Evolutionary conservation across 1,140 invertebrate genomes (phyloP).

Genomic region (Cydia amplana): DNA sequence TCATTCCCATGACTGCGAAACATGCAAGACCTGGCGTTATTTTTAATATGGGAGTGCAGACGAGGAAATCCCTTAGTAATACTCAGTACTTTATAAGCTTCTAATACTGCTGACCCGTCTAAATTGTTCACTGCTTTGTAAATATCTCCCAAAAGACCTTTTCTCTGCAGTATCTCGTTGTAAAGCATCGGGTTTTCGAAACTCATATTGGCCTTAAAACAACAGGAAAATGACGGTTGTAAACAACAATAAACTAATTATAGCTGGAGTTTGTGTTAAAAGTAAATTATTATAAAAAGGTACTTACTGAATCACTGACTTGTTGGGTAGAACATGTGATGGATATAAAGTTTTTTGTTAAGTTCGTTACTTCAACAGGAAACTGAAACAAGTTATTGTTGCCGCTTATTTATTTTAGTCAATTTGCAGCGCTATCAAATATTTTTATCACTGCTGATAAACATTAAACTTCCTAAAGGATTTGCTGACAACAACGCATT

Average conservation of each 20-base stretch:
- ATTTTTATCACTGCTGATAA: neutral
- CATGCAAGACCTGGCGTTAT: constrained; percentile 26
- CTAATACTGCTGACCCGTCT: neutral
- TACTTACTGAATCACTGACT: neutral
- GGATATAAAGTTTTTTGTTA: neutral
- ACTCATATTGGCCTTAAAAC: neutral
- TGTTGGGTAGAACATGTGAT: neutral
- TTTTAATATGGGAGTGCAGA: neutral
- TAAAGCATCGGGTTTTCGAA: constrained; percentile 9
- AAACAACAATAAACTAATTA: too few relatives aligned
- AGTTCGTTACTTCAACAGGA: neutral
- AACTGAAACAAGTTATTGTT: neutral
- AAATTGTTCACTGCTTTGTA: neutral
- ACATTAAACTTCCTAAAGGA: constrained; percentile 5
- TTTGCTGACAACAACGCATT: neutral
- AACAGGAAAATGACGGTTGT: neutral
- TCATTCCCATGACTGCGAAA: constrained; percentile 29
- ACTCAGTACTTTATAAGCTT: neutral
- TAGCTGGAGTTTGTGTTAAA: too few relatives aligned
- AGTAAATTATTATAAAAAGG: neutral
- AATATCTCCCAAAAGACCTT: constrained; percentile 1
- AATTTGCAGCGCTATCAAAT: neutral
- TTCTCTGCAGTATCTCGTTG: neutral
- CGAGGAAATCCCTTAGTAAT: constrained; percentile 1
- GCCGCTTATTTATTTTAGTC: neutral